Evolutionary conservation across 1,140 invertebrate species (phyloP), one percentile per base, ranked within the genome.

Genomic region (Drosophila ambigua): DNA sequence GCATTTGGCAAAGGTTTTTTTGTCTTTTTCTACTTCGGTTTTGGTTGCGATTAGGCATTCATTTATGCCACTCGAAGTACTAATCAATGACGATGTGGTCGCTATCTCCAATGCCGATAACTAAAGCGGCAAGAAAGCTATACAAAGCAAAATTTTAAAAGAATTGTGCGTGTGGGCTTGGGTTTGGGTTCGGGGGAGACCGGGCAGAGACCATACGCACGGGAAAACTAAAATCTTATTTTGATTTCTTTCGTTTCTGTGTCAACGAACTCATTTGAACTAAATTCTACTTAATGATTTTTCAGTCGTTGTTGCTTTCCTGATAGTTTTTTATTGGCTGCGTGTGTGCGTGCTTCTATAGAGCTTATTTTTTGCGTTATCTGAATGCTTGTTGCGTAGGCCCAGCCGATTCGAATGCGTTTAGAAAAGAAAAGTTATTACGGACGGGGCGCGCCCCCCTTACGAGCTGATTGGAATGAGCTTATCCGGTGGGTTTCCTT

Each of bases 391-490:
- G 53, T 84, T 87, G 82, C 77, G 81, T 85, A 87, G 82, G 77
- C 78, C 72, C 5, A 28, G 26, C 73, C 71, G 43, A 20, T 20
- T 46, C 44, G 48, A 65, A 72, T 72, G 77, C 71, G 76, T 83
- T 81, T 79, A 76, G 83, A 88, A 87, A 87, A 76, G 71, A 87
- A 87, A 88, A 87, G 82, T 87, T 78, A 82, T 87, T 39, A 13
- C 11, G 54, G 41, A 20, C 41, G 15, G 52, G 57, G 46, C 64
- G 59, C 45, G 23, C 66, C 45, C 48, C 43, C 15, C 31, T 49
- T 54, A 48, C 6, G 3, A 1, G 13, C 35, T 45, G 63, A 63
- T 79, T 68, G 61, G 60, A 41, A 60, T 53, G 28, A 44, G n/a
- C 7, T 31, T 31, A 8, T 31, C 7, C 28, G 23, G 23, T 24